Evolutionary conservation across 2,797 vertebrate species (phyloP).

Genomic region (Chaetodon trifasciatus): DNA sequence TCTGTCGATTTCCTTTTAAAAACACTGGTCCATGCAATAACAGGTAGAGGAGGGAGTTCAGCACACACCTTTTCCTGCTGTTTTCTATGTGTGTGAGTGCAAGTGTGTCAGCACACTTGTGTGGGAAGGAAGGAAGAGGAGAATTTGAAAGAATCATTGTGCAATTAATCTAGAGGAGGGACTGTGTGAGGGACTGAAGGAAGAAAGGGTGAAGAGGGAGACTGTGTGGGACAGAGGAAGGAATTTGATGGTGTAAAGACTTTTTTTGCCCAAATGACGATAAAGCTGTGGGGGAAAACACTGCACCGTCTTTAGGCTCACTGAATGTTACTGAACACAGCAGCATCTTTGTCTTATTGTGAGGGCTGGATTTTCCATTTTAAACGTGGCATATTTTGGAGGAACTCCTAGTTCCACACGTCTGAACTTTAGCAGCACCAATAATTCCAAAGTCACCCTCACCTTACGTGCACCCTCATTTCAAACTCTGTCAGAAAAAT

Average conservation of each 20-base stretch:
- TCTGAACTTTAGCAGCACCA: not conserved
- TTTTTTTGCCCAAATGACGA: constrained; percentile 31
- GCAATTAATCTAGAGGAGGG: constrained; percentile 52
- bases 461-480: not conserved
- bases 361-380: constrained; percentile 11
- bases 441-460: not conserved
- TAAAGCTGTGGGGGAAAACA: constrained; percentile 17
- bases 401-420: constrained; percentile 1
- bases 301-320: constrained; percentile 31
- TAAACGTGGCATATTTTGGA: constrained; percentile 6
- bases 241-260: constrained; percentile 41
- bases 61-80: constrained; percentile 44
- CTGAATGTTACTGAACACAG: constrained; percentile 28
- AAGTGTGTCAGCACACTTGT: constrained; percentile 50
- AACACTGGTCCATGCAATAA: constrained; percentile 53
- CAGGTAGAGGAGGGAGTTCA: constrained; percentile 12
- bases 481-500: not conserved
- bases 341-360: constrained; percentile 25
- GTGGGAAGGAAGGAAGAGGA: constrained; percentile 66
- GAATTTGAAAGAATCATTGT: constrained; percentile 63
- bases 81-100: constrained; percentile 19
- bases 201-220: constrained; percentile 32
- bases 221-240: constrained; percentile 36
- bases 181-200: constrained; percentile 13
- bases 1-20: constrained; percentile 49